Percentiles rank a stretch among this genome's conserved stretches.
These are phyloP conservation scores for Crotalus viridis DNA, from an alignment of 2,113 vertebrate genomes.

Conservation along the genomic window DNA sequence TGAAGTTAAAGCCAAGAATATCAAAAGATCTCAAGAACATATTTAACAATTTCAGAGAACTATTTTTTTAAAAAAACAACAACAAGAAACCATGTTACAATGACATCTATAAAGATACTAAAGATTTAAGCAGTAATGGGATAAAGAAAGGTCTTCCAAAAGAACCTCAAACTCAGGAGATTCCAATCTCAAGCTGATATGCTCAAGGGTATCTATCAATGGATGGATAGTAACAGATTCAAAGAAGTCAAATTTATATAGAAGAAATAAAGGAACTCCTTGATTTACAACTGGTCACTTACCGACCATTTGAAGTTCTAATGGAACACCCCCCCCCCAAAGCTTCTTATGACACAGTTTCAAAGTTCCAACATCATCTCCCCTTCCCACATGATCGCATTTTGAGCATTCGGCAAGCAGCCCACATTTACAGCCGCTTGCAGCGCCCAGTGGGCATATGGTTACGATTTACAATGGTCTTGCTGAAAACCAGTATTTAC, in stretches of 20 bases:
- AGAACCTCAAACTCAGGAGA: not conserved
- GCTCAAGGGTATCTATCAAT: not conserved
- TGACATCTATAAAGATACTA: not conserved
- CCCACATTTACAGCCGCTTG: not conserved
- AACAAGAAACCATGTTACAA: not conserved
- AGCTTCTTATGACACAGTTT: not conserved
- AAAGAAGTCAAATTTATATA: not conserved
- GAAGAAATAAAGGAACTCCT: not conserved
- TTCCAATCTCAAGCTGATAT: not conserved
- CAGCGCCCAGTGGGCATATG: not conserved
- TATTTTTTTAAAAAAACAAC: not conserved
- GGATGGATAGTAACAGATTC: not conserved
- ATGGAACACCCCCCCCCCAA: not conserved
- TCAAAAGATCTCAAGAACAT: not conserved
- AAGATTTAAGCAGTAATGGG: not conserved
- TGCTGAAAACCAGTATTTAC: not conserved
- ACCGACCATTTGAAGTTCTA: not conserved
- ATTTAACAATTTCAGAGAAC: not conserved
- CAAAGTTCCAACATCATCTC: not conserved
- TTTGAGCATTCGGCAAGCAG: not conserved
- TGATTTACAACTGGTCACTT: not conserved
- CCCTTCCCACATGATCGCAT: not conserved
- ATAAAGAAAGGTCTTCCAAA: not conserved
- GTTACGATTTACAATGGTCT: not conserved
- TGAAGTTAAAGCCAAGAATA: not conserved